Evolutionary conservation across 2,888 invertebrate genomes (phyloP), one percentile per base, ranked within the genome.

Genomic region (Pasiphila rectangulata): DNA sequence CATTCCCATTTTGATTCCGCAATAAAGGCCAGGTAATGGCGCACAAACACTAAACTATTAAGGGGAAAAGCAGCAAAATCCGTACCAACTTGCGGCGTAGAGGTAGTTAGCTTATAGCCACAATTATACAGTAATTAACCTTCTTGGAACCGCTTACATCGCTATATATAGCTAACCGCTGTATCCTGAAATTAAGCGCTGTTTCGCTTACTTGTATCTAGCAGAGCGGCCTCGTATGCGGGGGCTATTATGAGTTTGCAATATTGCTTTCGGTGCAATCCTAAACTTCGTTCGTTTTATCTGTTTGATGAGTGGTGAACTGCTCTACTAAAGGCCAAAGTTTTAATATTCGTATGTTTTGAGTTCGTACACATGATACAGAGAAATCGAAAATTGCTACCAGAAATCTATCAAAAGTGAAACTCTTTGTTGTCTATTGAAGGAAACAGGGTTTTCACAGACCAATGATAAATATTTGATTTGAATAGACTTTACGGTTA

Each of bases 91-190:
- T 39, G 39, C 39, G 39, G 39, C 16, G 17, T 16, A n/a, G 19
- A 39, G 39, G 46, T 35, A 35, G 46, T 46, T 35, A 30, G 16
- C 15, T 30, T 30, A 21, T 40, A 10, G 40, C 39, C 42, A 25
- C 42, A 34, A 40, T 46, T 46, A 46, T 23, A 46, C 46, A 17
- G 46, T 35, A 40, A 46, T 46, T 46, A 46, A 46, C 46, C 46
- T 46, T 39, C 38, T 39, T 27, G 16, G 24, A 32, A 38, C 38
- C 19, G 32, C 19, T 32, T 34, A 21, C 21, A 20, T 6, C 19
- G 39, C 38, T 27, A 12, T 27, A 27, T 27, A 27, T 27, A 27
- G 13, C 35, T 35, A 35, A 35, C 35, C 35, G 35, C 35, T 35
- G 15, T 35, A 23, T 15, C 19, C 34, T 17, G 17, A 17, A 34